Percentiles rank a stretch among this genome's conserved stretches.
Conservation (phyloP, 2,113 vertebrate species). For the Notothenia coriiceps region DNA sequence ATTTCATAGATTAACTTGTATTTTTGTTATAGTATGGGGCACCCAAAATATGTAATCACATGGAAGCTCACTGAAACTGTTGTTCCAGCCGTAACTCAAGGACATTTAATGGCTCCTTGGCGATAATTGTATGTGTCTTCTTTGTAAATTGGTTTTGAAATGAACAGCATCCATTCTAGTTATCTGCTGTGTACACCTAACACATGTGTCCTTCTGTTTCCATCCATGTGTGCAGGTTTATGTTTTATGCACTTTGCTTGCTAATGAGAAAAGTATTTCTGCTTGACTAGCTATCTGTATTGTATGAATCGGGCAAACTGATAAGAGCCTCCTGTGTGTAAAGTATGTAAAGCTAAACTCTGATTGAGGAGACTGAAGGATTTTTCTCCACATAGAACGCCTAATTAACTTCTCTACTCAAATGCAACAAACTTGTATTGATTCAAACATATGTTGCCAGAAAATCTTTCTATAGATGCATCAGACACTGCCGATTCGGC, state of each 20-base stretch:
- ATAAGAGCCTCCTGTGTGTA: neutral
- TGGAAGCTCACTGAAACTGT: neutral
- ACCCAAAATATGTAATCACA: slow-evolving; percentile 7
- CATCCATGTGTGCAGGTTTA: slow-evolving; percentile 24
- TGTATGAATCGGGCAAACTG: neutral
- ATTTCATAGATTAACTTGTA: neutral
- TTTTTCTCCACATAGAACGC: neutral
- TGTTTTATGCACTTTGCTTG: slow-evolving; percentile 24
- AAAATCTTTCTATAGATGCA: neutral
- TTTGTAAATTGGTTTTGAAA: slow-evolving; percentile 66
- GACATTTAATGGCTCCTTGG: slow-evolving; percentile 39
- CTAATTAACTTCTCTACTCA: slow-evolving; percentile 30
- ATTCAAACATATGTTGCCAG: neutral
- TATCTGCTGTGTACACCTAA: slow-evolving; percentile 16
- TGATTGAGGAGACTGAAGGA: neutral
- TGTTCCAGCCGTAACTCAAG: slow-evolving; percentile 26
- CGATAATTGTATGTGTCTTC: slow-evolving; percentile 48
- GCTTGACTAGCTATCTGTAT: neutral
- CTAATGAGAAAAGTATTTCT: slow-evolving; percentile 47
- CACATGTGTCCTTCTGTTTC: neutral
- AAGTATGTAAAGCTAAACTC: neutral
- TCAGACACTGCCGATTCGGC: neutral
- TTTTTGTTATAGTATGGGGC: neutral
- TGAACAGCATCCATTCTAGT: slow-evolving; percentile 50
- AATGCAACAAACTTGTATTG: neutral